phyloP scores from a whole-genome alignment of 1,140 invertebrate genomes.

The Drosophila navojoa region DNA sequence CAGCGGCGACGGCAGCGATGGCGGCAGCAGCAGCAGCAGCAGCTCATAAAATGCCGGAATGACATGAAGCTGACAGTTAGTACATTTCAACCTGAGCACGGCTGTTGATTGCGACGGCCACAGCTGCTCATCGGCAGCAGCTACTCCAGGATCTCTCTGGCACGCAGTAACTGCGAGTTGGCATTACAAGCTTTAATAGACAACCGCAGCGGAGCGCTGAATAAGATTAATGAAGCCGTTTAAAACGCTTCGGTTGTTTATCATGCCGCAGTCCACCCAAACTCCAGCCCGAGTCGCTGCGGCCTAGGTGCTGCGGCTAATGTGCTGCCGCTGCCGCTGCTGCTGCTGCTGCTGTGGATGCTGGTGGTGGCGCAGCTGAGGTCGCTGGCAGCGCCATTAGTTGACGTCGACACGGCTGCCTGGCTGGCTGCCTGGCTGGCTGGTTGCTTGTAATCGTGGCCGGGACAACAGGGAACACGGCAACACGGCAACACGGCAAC shows the following conservation, averaged over 20 bases:
- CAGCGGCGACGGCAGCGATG: constrained; percentile 14
- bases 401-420: constrained; percentile 54
- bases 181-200: constrained; percentile 81
- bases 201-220: constrained; percentile 74
- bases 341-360: constrained; percentile 10
- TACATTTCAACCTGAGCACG: constrained; percentile 66
- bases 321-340: constrained; percentile 40
- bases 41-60: constrained; percentile 77
- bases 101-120: constrained; percentile 67
- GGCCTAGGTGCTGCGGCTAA: constrained; percentile 61
- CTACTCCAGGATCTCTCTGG: constrained; percentile 16
- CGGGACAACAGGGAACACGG: constrained; percentile 18
- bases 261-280: constrained; percentile 62
- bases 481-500: constrained; percentile 46
- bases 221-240: constrained; percentile 83
- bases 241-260: constrained; percentile 82
- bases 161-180: constrained; percentile 25
- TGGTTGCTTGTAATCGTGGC: constrained; percentile 35
- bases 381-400: constrained; percentile 55
- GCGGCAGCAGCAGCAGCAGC: constrained; percentile 37
- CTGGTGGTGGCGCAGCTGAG: constrained; percentile 24
- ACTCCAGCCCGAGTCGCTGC: constrained; percentile 11
- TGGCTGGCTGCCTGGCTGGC: background rate
- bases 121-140: constrained; percentile 60
- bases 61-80: constrained; percentile 78